Percentiles rank a stretch among this genome's conserved stretches.
Conservation (phyloP, 1,140 invertebrate species). For the Lethrus apterus region DNA sequence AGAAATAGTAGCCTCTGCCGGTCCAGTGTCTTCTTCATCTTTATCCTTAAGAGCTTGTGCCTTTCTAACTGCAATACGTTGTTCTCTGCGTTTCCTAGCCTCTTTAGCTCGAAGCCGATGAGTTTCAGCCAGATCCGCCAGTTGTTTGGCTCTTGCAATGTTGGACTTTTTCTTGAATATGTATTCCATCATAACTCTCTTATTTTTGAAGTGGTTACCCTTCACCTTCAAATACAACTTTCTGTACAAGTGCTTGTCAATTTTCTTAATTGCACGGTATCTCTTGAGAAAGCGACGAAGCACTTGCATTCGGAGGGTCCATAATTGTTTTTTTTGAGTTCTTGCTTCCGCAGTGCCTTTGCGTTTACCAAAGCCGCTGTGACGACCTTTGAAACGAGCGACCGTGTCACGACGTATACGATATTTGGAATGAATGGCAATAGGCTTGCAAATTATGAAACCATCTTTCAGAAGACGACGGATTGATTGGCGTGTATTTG, state of each 20-base stretch:
- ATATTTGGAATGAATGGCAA: constrained; percentile 68
- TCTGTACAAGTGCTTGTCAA: constrained; percentile 73
- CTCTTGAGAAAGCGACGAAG: constrained; percentile 62
- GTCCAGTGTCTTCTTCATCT: not conserved
- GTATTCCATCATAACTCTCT: constrained; percentile 73
- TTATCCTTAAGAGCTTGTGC: constrained; percentile 7
- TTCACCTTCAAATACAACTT: constrained; percentile 73
- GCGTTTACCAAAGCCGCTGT: constrained; percentile 70
- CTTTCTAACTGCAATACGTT: constrained; percentile 57
- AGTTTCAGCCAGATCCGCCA: constrained; percentile 72
- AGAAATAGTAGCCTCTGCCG: not conserved
- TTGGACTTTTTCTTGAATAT: constrained; percentile 84
- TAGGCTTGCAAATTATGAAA: constrained; percentile 72
- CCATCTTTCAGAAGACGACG: constrained; percentile 73
- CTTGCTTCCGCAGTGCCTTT: constrained; percentile 73
- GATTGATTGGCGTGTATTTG: constrained; percentile 70
- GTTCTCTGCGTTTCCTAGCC: constrained; percentile 61
- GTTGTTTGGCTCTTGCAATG: constrained; percentile 63
- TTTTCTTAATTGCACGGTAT: constrained; percentile 72
- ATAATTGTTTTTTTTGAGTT: constrained; percentile 56
- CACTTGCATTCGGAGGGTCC: constrained; percentile 70
- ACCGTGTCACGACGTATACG: constrained; percentile 63
- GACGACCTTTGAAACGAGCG: constrained; percentile 64
- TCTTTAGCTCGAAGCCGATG: constrained; percentile 63
- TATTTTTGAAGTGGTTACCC: constrained; percentile 74